phyloP scores from a whole-genome alignment of 2,797 vertebrate species.

The Amazona finschi region DNA sequence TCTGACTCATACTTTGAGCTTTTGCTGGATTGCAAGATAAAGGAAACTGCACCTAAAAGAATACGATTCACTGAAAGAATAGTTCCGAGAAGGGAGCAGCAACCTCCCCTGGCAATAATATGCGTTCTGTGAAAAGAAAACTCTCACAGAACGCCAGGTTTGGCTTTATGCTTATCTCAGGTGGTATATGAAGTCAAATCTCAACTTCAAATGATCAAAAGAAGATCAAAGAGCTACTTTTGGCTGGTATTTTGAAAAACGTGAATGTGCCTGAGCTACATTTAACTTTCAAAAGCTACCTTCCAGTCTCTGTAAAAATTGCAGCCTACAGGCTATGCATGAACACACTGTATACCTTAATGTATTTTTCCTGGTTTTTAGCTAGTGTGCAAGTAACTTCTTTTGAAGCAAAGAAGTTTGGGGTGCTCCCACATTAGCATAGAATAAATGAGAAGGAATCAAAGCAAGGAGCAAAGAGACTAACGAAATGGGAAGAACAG shows the following conservation, averaged over 20 bases:
- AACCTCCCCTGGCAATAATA: neutral
- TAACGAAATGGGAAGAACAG: neutral
- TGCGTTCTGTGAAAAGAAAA: neutral
- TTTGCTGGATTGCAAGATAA: neutral
- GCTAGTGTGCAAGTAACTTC: neutral
- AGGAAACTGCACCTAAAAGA: neutral
- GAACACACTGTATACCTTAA: neutral
- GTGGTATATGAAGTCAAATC: neutral
- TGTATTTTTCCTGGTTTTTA: neutral
- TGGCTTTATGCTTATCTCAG: conserved; percentile 1
- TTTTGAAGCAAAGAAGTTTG: conserved; percentile 20
- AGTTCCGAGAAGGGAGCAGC: neutral
- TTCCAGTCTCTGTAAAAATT: neutral
- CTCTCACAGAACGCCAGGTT: neutral
- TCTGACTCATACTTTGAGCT: conserved; percentile 12
- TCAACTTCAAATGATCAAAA: conserved; percentile 1
- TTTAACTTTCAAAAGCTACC: neutral
- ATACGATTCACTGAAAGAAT: neutral
- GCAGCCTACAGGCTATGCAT: neutral
- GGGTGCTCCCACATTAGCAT: neutral
- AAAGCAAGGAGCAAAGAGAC: neutral
- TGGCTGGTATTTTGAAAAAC: neutral
- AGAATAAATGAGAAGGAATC: conserved; percentile 29
- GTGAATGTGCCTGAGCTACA: neutral
- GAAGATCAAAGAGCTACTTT: conserved; percentile 40